phyloP scores from a whole-genome alignment of 2,113 vertebrate species.

The Mastomys coucha region DNA sequence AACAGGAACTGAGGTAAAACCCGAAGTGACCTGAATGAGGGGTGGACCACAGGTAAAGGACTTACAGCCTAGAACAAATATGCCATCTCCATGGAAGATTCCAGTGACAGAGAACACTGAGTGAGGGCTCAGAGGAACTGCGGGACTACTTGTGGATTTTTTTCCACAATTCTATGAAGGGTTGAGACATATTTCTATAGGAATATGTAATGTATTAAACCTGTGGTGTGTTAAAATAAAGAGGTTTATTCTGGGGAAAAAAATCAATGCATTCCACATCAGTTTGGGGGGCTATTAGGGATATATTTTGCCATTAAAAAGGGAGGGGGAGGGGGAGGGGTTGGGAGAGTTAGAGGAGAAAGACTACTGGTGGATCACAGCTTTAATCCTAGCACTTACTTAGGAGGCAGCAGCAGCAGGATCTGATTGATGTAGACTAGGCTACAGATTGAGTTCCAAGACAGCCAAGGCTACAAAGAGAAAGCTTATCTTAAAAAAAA shows the following conservation, averaged over 20 bases:
- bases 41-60: background rate
- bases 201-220: too few relatives aligned
- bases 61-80: background rate
- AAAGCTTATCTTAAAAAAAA: background rate
- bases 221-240: background rate
- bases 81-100: background rate
- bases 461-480: background rate
- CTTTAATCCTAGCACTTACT: background rate
- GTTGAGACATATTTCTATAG: background rate
- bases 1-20: background rate
- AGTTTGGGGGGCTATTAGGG: background rate
- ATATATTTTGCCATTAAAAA: slow-evolving; percentile 12
- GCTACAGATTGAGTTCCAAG: background rate
- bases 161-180: background rate
- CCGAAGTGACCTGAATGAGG: background rate
- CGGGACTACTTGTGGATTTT: background rate
- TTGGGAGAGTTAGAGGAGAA: background rate
- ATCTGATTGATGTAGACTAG: background rate
- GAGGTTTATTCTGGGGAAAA: slow-evolving; percentile 50
- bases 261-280: background rate
- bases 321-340: background rate
- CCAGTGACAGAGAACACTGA: background rate
- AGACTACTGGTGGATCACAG: too few relatives aligned
- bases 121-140: background rate
- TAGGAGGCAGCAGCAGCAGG: background rate